Base-by-base conservation (phyloP, 2,113 vertebrate genomes). In the Chaetura pelagica region DNA sequence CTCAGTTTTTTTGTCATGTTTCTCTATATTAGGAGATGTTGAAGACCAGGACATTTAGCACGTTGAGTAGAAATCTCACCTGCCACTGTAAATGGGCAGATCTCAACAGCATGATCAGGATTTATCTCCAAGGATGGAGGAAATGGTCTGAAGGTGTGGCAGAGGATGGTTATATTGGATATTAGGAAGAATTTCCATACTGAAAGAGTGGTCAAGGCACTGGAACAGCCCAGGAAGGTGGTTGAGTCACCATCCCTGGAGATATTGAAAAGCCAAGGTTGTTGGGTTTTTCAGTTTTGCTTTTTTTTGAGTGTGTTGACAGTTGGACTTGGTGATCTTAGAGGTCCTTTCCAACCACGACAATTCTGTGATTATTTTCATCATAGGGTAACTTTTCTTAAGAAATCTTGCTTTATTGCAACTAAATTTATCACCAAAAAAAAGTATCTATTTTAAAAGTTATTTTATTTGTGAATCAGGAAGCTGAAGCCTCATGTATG, bases 11-110 rank as follows among this genome's bases (percentile, higher is more conserved):
- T 35, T 19, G 12, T 29, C 38, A 34, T 40, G 29, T 34, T 46
- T 51, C 29, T 27, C 38, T 0, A 0, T n/a, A 15, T 24, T n/a
- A 59, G 19, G 83, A 24, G 29, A 49, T 21, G 14, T 0, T 68
- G 54, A 23, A 57, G 49, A 35, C 30, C 3, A 52, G 21, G 30
- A 58, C 72, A n/a, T 44, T 62, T 46, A 42, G 14, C 42, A 46
- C 4, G 3, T 2, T 44, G 14, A 32, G 3, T 58, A 40, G 52
- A 84, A 62, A 30, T 69, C 52, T 84, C 3, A 64, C 35, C 32
- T 66, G 58, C 38, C 7, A 20, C 0, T 82, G 34, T 32, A 48
- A 89, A 54, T 51, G 10, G n/a, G 35, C 54, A 80, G 15, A 34
- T 44, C 66, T 52, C 34, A 32, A 42, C 12, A 42, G 2, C 1